These are phyloP conservation scores for Opisthograptis luteolata DNA, from an alignment of 2,888 invertebrate species.

Conservation along the genomic window DNA sequence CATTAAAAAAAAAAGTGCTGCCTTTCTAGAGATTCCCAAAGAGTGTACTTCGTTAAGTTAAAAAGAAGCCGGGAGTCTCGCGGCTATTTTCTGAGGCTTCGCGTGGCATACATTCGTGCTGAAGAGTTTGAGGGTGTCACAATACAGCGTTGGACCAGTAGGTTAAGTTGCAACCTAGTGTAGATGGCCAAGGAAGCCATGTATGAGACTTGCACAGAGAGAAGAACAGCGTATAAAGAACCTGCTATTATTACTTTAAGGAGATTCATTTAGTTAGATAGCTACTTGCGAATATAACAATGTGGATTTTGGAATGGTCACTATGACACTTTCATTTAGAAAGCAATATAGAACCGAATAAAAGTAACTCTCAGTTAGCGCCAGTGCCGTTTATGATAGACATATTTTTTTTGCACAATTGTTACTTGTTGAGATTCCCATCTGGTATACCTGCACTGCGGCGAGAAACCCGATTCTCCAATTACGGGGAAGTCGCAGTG, in stretches of 20 bases:
- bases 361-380: too few species aligned
- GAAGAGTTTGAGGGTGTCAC: not conserved
- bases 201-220: not conserved
- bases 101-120: slow-evolving; percentile 8
- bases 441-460: slow-evolving; percentile 6
- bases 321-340: too few species aligned
- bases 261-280: too few species aligned
- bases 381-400: too few species aligned
- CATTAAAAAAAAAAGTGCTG: not conserved
- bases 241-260: too few species aligned
- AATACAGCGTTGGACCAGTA: not conserved
- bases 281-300: too few species aligned
- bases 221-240: too few species aligned
- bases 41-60: slow-evolving; percentile 19
- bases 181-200: not conserved
- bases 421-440: not conserved
- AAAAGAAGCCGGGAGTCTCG: slow-evolving; percentile 1
- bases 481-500: slow-evolving; percentile 25
- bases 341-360: too few species aligned
- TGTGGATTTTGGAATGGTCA: too few species aligned
- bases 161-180: not conserved
- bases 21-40: slow-evolving; percentile 4
- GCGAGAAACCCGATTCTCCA: slow-evolving; percentile 8
- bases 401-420: too few species aligned
- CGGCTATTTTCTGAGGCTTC: slow-evolving; percentile 9